Base-by-base conservation (phyloP, 2,797 vertebrate species). In the Oceanodroma leucorhoa region DNA sequence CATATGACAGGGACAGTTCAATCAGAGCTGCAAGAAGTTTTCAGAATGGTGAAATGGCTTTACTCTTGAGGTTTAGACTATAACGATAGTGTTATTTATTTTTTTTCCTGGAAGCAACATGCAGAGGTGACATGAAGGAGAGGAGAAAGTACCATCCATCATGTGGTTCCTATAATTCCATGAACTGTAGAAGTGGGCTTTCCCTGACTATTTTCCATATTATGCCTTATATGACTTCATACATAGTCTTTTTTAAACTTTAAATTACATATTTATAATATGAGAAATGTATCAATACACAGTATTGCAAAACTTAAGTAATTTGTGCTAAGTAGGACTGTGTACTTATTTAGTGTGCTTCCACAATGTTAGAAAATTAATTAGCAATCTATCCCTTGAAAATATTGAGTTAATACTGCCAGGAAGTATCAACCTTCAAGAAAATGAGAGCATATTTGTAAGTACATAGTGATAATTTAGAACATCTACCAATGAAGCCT, bases 321-420 rank as follows among this genome's bases (percentile, higher is more conserved):
- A 61, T 65, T 72, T 87, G 10, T 76, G 34, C 15, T 65, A 81
- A 53, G 27, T 67, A 78, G 26, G 19, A 64, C 11, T 91, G 24
- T 46, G 18, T 45, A 57, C 6, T 93, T 53, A n/a, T 8, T 82
- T 58, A 69, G 10, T 58, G 24, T 69, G 7, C 20, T 76, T 91
- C 30, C 54, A 62, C 19, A 79, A 22, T 55, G 80, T 70, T 85
- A 66, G 40, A 82, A 93, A 92, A 92, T 72, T 87, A 94, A 94
- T 91, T 91, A 87, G 36, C 43, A 26, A 46, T 54, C 51, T 79
- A 24, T 69, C 55, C 43, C 58, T 83, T 84, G 81, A 93, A 95
- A 92, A 86, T 77, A 90, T 18, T 92, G 58, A 94, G 18, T 70
- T 66, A 85, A 85, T 29, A 14, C 30, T 89, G 27, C 58, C 53